Evolutionary conservation across 2,888 invertebrate species (phyloP).

Genomic region (Orchestes rusci): DNA sequence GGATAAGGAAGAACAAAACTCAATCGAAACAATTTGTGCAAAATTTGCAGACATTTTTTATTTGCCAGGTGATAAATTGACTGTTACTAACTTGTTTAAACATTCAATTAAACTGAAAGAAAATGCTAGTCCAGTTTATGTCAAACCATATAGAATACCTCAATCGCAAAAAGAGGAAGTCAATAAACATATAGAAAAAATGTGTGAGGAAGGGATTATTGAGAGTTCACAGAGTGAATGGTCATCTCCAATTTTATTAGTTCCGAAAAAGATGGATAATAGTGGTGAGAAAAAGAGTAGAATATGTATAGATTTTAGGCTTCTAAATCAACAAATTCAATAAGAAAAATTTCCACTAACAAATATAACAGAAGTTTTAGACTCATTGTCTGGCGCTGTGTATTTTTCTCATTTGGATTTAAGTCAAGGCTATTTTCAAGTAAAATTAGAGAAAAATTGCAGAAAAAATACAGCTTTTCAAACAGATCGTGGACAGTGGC

Average conservation of each 20-base stretch:
- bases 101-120: neutral
- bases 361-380: constrained; percentile 29
- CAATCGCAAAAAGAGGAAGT: neutral
- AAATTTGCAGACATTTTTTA: neutral
- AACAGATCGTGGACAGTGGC: constrained; percentile 29
- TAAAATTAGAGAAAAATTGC: constrained; percentile 25
- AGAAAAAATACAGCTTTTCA: constrained; percentile 28
- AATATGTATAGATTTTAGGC: constrained; percentile 24
- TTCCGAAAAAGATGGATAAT: constrained; percentile 23
- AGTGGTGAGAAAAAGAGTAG: constrained; percentile 21
- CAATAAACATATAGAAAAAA: constrained; percentile 5
- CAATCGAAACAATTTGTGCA: neutral
- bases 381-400: constrained; percentile 24
- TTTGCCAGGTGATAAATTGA: neutral
- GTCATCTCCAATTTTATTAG: constrained; percentile 25
- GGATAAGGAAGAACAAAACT: neutral
- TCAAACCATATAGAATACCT: neutral
- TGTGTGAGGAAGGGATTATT: constrained; percentile 27
- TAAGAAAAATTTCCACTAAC: constrained; percentile 22
- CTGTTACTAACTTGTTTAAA: neutral
- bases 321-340: constrained; percentile 12
- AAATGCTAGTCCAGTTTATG: neutral
- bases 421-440: constrained; percentile 30
- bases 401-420: constrained; percentile 9
- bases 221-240: constrained; percentile 24